Conservation (phyloP, 2,888 invertebrate species). For the Colletes collaris region DNA sequence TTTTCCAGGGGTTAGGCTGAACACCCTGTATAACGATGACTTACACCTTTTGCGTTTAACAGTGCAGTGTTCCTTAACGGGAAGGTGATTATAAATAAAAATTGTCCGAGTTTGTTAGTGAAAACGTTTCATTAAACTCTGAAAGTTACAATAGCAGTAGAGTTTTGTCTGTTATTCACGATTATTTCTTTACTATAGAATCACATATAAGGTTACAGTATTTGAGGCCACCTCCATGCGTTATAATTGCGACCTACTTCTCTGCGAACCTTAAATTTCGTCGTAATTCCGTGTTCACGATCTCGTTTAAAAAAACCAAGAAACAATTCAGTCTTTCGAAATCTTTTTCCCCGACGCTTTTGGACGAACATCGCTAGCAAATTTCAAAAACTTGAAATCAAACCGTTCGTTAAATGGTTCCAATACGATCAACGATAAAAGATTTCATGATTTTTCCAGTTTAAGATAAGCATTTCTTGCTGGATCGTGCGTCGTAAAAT, state of each 20-base stretch:
- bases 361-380: background rate
- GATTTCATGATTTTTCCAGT: too few relatives aligned
- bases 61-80: background rate
- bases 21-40: too few relatives aligned
- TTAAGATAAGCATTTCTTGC: too few relatives aligned
- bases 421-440: background rate
- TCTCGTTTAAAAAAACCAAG: conserved; percentile 8
- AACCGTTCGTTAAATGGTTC: too few relatives aligned
- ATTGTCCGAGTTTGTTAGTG: conserved; percentile 69
- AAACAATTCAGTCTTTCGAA: conserved; percentile 28
- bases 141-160: conserved; percentile 81
- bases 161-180: conserved; percentile 61
- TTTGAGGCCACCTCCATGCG: conserved; percentile 47
- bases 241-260: conserved; percentile 28
- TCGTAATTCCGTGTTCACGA: conserved; percentile 36
- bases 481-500: background rate
- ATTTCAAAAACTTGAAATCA: background rate
- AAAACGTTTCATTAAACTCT: conserved; percentile 81
- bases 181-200: conserved; percentile 60
- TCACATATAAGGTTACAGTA: conserved; percentile 74
- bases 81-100: conserved; percentile 9
- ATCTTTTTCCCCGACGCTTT: background rate
- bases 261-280: conserved; percentile 24
- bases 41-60: too few relatives aligned
- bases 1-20: too few relatives aligned